Base-by-base conservation (phyloP, 2,888 invertebrate genomes). In the Pseudococcus jackbeardsleyi region DNA sequence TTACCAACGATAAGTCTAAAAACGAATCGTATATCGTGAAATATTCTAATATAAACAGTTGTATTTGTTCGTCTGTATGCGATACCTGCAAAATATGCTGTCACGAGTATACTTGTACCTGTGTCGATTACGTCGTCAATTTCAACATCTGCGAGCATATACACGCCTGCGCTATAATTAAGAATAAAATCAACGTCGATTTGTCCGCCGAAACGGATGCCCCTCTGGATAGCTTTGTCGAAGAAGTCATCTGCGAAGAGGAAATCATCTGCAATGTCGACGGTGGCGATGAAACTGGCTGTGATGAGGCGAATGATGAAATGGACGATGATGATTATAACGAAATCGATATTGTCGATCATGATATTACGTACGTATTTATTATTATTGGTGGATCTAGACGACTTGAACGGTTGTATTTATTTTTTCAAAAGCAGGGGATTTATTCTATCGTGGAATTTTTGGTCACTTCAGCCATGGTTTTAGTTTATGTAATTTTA, bases 101-200 rank as follows among this genome's bases (percentile, higher is more conserved):
- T 19, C 88, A 88, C 88, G 79, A 88, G 39, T 88, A 79, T 50
- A 88, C 48, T 19, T 88, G 88, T 54, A 79, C 88, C 8, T 88
- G 88, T 22, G 88, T 88, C 88, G 88, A 88, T 42, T 88, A 88
- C 19, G 88, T 50, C 19, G 88, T 54, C 11, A 88, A 88, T 59
- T 59, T 88, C 33, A 88, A 88, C 54, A 88, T 88, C 19, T 88
- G 88, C 82, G 88, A 88, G 39, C 88, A 88, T 15, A 88, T 88
- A 19, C 88, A 88, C 39, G 88, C 88, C 22, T 88, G 88, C 50
- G 88, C 88, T 26, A 88, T 88, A 22, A 19, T 88, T 7, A 79
- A 77, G 15, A 88, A 88, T 42, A 82, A 88, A 12, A 88, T 88
- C 6, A 79, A 79, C n/a, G 79, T 88, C 12, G 88, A 88, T 54